These are phyloP conservation scores for Silurus aristotelis DNA, from an alignment of 2,797 vertebrate genomes.

Conservation along the genomic window DNA sequence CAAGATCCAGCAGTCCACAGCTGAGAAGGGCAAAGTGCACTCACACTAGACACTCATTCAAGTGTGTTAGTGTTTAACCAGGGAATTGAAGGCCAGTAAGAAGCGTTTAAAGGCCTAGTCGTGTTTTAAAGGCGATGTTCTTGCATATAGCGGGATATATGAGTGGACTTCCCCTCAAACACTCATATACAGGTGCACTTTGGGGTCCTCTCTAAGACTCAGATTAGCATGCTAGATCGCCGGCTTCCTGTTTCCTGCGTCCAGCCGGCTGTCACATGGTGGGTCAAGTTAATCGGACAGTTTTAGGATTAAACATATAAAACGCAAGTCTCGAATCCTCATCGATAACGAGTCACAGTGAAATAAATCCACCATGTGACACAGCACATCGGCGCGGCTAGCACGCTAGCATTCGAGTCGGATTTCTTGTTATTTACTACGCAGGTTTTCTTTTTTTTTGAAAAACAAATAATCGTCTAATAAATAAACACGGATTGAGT, in stretches of 20 bases:
- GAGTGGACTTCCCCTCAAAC: too few relatives aligned
- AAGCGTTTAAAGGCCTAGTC: neutral
- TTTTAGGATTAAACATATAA: neutral
- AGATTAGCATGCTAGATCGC: constrained; percentile 7
- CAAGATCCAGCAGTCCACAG: neutral
- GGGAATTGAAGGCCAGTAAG: neutral
- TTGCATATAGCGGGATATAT: too few relatives aligned
- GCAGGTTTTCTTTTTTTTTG: neutral
- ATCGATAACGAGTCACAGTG: neutral
- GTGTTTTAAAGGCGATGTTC: neutral
- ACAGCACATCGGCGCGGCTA: constrained; percentile 5
- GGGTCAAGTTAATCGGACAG: neutral
- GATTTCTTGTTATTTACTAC: neutral
- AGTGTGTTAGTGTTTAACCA: neutral
- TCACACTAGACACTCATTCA: neutral
- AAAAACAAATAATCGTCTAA: neutral
- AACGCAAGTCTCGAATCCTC: neutral
- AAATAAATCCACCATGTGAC: constrained; percentile 3
- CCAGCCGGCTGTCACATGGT: neutral
- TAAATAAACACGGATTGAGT: neutral
- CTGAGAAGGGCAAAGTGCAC: constrained; percentile 20
- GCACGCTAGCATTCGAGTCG: neutral
- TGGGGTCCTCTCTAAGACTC: neutral
- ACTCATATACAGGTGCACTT: too few relatives aligned
- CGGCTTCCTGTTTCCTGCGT: neutral